phyloP scores from a whole-genome alignment of 2,113 vertebrate genomes.

The Ailurus styani region DNA sequence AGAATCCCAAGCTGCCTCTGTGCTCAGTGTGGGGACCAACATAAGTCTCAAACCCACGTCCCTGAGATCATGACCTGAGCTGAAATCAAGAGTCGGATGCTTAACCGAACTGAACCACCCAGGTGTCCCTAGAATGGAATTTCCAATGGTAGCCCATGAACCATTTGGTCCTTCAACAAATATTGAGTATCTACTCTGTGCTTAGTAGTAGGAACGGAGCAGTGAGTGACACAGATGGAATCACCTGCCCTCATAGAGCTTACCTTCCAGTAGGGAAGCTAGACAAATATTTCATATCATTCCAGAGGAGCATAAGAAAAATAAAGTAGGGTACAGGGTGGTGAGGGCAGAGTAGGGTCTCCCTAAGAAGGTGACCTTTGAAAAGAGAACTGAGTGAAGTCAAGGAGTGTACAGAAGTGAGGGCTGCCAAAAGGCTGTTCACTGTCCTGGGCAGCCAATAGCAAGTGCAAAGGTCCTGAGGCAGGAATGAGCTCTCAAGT shows the following conservation, averaged over 20 bases:
- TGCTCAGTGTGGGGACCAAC: too few relatives aligned
- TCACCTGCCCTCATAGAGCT: not conserved
- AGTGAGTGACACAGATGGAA: not conserved
- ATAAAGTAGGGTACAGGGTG: too few relatives aligned
- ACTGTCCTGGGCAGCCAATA: not conserved
- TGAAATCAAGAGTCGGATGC: too few relatives aligned
- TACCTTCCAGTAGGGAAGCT: not conserved
- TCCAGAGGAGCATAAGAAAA: not conserved
- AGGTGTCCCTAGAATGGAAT: too few relatives aligned
- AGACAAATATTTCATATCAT: too few relatives aligned
- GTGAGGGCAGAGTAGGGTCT: not conserved
- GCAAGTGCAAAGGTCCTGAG: too few relatives aligned
- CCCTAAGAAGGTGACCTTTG: not conserved
- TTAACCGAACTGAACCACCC: too few relatives aligned
- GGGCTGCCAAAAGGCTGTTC: too few relatives aligned
- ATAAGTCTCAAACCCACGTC: rapidly evolving
- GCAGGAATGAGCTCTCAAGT: not conserved
- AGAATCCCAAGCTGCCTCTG: too few relatives aligned
- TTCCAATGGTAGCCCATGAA: too few relatives aligned
- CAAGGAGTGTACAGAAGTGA: not conserved
- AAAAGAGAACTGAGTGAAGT: not conserved
- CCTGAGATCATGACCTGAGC: too few relatives aligned
- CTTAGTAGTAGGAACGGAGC: not conserved
- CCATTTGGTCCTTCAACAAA: not conserved
- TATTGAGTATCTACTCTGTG: not conserved